Evolutionary conservation across 2,113 vertebrate genomes (phyloP).

Genomic region (Lepisosteus oculatus): DNA sequence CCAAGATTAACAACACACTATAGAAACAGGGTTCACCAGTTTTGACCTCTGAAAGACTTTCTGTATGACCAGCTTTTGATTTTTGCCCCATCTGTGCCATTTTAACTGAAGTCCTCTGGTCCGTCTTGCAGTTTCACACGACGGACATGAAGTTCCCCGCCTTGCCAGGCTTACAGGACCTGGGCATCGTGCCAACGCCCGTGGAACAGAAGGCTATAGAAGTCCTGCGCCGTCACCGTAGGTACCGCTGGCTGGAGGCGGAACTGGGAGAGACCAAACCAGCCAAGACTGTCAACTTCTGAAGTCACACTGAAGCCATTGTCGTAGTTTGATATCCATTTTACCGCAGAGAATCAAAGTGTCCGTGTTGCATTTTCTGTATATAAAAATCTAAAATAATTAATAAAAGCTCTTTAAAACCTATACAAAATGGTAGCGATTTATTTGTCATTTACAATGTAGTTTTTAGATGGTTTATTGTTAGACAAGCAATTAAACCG

Average conservation of each 20-base stretch:
- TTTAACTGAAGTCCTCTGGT: background rate
- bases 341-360: too few species aligned
- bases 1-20: too few species aligned
- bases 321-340: background rate
- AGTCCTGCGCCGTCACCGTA: conserved; percentile 83
- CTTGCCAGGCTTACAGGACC: conserved; percentile 87
- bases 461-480: too few species aligned
- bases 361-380: background rate
- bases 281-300: conserved; percentile 71
- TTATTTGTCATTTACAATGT: too few species aligned
- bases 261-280: conserved; percentile 79
- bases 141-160: conserved; percentile 80
- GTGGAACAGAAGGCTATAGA: conserved; percentile 89
- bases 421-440: too few species aligned
- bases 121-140: conserved; percentile 71
- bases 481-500: too few species aligned
- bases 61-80: too few species aligned
- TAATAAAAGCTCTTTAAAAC: background rate
- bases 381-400: background rate
- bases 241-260: conserved; percentile 75
- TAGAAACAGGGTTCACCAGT: too few species aligned
- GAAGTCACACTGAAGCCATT: conserved; percentile 25
- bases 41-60: too few species aligned
- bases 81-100: too few species aligned
- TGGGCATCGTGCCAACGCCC: conserved; percentile 71